Percentiles rank a stretch among this genome's conserved stretches.
Evolutionary conservation across 1,140 invertebrate genomes (phyloP).

Genomic region (Drosophila melanica): DNA sequence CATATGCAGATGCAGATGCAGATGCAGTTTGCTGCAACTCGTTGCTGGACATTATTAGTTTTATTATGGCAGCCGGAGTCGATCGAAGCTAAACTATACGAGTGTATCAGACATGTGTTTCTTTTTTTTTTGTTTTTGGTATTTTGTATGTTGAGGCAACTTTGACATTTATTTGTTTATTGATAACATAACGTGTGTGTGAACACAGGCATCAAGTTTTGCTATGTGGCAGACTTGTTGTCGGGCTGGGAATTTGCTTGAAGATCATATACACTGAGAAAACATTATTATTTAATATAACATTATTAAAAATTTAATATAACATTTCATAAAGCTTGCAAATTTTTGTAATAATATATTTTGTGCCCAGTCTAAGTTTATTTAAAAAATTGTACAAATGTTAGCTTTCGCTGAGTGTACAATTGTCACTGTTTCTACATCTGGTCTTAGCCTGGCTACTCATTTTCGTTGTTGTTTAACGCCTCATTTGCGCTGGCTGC

Average conservation of each 20-base stretch:
- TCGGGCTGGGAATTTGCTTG: slow-evolving; percentile 6
- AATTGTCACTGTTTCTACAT: slow-evolving; percentile 1
- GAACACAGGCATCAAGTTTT: slow-evolving; percentile 33
- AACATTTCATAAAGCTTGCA: no score
- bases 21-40: background rate
- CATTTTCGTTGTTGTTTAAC: slow-evolving; percentile 57
- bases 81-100: slow-evolving; percentile 1
- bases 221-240: slow-evolving; percentile 11
- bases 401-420: background rate
- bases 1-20: slow-evolving; percentile 1
- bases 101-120: background rate
- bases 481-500: slow-evolving; percentile 54
- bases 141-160: slow-evolving; percentile 43
- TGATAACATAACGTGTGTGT: slow-evolving; percentile 61
- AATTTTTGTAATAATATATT: no score
- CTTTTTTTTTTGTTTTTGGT: slow-evolving; percentile 39
- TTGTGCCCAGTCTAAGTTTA: no score
- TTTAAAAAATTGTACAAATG: no score
- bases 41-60: slow-evolving; percentile 52
- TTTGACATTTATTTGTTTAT: slow-evolving; percentile 70
- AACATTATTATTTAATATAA: no score
- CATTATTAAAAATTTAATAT: no score
- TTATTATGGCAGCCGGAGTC: slow-evolving; percentile 32
- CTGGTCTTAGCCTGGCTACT: background rate
- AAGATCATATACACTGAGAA: no score